Conservation (phyloP, 1,140 invertebrate species). For the Chrysoperla carnea region DNA sequence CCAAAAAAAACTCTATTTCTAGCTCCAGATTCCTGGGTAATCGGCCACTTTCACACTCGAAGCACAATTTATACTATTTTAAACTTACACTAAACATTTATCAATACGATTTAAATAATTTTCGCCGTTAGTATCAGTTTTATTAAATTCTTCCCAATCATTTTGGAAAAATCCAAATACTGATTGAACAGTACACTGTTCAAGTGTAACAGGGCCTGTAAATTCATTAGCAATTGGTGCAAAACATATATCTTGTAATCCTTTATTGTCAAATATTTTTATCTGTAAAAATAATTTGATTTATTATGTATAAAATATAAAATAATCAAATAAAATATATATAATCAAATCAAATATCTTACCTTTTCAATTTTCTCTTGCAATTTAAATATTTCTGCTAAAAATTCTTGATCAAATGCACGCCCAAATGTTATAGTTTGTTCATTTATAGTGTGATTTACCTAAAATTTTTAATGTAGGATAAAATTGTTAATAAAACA, state of each 20-base stretch:
- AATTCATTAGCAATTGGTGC: slow-evolving; percentile 57
- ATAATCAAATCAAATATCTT: too few relatives aligned
- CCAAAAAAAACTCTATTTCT: too few relatives aligned
- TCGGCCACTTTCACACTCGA: too few relatives aligned
- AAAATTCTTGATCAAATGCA: slow-evolving; percentile 47
- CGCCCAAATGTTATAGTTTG: slow-evolving; percentile 32
- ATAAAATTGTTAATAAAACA: slow-evolving; percentile 1
- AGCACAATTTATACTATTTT: not conserved
- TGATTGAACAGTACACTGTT: slow-evolving; percentile 64
- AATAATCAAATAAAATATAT: too few relatives aligned
- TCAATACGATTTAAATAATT: slow-evolving; percentile 27
- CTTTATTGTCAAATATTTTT: slow-evolving; percentile 22
- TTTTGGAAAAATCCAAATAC: slow-evolving; percentile 66
- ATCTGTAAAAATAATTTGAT: slow-evolving; percentile 15
- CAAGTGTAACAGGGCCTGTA: slow-evolving; percentile 25
- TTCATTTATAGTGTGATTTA: slow-evolving; percentile 6
- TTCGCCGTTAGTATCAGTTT: slow-evolving; percentile 11
- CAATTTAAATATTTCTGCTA: slow-evolving; percentile 42
- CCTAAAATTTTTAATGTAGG: slow-evolving; percentile 9
- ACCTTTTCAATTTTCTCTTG: slow-evolving; percentile 37
- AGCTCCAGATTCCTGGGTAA: too few relatives aligned
- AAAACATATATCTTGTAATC: slow-evolving; percentile 65
- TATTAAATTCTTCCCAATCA: slow-evolving; percentile 28
- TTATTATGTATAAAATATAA: too few relatives aligned
- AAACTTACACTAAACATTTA: slow-evolving; percentile 13